These are phyloP conservation scores for Philopotamus ludificatus DNA, from an alignment of 1,140 invertebrate genomes.

Conservation along the genomic window DNA sequence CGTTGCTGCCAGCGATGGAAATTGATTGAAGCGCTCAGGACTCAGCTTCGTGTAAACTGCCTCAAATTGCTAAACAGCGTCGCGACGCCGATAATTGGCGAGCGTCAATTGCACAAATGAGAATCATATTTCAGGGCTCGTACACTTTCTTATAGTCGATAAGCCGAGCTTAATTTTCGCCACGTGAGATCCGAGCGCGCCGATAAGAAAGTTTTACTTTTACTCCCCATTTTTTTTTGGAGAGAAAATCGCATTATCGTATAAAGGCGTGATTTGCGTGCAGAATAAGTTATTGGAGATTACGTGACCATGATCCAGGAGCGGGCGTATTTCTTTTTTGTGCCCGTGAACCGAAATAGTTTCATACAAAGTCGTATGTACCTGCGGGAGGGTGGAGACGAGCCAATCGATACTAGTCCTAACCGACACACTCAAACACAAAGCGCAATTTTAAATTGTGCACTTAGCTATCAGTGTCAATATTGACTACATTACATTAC, in stretches of 20 bases:
- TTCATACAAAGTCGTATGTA: not conserved
- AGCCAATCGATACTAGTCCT: no score
- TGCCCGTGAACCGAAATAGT: not conserved
- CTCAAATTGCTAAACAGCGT: no score
- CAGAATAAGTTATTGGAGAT: conserved; percentile 23
- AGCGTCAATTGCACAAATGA: no score
- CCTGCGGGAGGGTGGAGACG: no score
- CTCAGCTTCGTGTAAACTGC: no score
- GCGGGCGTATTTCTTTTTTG: not conserved
- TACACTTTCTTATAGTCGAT: not conserved
- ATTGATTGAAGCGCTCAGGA: no score
- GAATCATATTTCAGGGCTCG: not conserved
- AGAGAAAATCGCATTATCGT: conserved; percentile 15
- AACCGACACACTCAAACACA: no score
- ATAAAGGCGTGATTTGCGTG: conserved; percentile 23
- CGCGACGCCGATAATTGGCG: no score
- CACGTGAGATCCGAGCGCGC: not conserved
- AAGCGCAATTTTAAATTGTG: no score
- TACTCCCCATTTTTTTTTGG: not conserved
- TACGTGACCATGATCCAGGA: conserved; percentile 17
- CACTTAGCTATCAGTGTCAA: no score
- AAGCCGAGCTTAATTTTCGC: not conserved
- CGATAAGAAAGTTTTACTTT: not conserved
- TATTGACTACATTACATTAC: no score
- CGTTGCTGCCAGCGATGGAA: no score